phyloP scores from a whole-genome alignment of 2,113 vertebrate genomes.

The Lynx canadensis region DNA sequence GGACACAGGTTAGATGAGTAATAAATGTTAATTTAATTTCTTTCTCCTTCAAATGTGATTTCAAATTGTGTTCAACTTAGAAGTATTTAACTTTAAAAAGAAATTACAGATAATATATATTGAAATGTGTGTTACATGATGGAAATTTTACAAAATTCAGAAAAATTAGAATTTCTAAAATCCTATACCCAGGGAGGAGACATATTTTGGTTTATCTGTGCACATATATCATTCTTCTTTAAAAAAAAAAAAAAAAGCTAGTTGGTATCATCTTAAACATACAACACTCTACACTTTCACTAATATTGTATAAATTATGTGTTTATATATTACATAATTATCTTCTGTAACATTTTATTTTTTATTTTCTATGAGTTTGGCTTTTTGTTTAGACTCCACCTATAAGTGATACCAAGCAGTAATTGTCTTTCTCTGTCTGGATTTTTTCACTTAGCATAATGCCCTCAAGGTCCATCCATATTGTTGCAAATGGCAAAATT shows the following conservation, averaged over 20 bases:
- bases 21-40: not conserved
- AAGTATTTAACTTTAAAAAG: not conserved
- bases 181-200: not conserved
- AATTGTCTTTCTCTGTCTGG: not conserved
- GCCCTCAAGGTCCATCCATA: not conserved
- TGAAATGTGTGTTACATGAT: not conserved
- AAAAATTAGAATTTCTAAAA: not conserved
- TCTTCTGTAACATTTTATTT: not conserved
- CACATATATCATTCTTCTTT: not conserved
- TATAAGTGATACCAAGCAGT: not conserved
- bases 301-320: not conserved
- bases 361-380: not conserved
- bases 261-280: not conserved
- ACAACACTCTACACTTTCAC: not conserved
- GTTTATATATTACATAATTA: not conserved
- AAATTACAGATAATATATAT: not conserved
- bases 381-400: not conserved
- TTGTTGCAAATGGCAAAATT: not conserved
- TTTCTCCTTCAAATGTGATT: not conserved
- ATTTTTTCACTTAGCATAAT: not conserved
- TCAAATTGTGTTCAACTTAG: not conserved
- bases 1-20: not conserved
- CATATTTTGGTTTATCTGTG: not conserved
- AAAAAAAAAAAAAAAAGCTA: not conserved
- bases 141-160: constrained; percentile 21